Evolutionary conservation across 2,888 invertebrate species (phyloP), one percentile per base, ranked within the genome.

Genomic region (Yponomeuta malinellus): DNA sequence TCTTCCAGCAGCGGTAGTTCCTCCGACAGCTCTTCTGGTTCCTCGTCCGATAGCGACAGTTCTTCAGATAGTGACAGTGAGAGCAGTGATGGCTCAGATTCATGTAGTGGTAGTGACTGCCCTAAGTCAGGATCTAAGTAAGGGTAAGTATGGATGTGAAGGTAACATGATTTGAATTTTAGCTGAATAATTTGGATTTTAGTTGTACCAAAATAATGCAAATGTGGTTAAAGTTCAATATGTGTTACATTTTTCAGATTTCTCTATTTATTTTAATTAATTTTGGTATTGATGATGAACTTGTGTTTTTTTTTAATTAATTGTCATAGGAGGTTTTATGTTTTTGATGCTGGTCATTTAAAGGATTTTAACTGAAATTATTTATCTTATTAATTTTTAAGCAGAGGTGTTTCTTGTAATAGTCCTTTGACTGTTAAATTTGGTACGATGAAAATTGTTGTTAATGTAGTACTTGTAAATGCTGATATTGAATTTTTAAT

Each of bases 11-110:
- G 43, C 1, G 63, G 15, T 23, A 64, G 52, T 29, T 71, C 70
- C 72, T 87, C 88, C 0, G 81, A 78, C 48, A 87, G 86, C 73
- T 84, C 84, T 0, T 87, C 87, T 29, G 86, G 78, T 15, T 86
- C 86, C 1, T 83, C 84, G 0, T 86, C 87, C 0, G 84, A 79
- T 29, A 84, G 85, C 69, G 73, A 84, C 0, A 82, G 80, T 33
- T 84, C 84, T 0, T 89, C 89, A 0, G 83, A 77, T 63, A 86
- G 84, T 65, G 71, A 72, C 70, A 73, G 73, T 67, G 59, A 68
- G 10, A 84, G 84, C 52, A 84, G 82, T 69, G 87, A 87, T 67
- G 83, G 37, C 23, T 70, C 70, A 10, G 70, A n/a, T 63, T 70
- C 70, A 10, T 37, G 70, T 70, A 70, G 70, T 37, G 70, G 52